Evolutionary conservation across 1,140 invertebrate species (phyloP).

Genomic region (Oryzaephilus surinamensis): DNA sequence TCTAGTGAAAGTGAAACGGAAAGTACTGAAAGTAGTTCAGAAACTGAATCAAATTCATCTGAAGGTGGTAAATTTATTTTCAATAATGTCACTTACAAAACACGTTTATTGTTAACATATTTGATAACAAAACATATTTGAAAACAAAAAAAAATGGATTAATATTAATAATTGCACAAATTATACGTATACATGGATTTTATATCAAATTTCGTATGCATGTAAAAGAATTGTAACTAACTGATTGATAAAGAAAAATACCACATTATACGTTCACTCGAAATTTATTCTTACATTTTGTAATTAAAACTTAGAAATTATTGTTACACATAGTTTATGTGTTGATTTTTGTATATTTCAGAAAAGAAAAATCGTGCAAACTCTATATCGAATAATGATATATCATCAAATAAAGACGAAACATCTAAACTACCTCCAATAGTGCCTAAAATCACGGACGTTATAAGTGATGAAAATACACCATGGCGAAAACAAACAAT

Average conservation of each 20-base stretch:
- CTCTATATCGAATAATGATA: slow-evolving; percentile 36
- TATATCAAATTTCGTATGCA: too few relatives aligned
- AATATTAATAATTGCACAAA: too few relatives aligned
- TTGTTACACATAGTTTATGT: neutral
- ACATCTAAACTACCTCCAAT: slow-evolving; percentile 37
- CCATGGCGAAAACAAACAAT: slow-evolving; percentile 49
- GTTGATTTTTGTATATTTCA: slow-evolving; percentile 24
- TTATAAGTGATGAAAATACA: slow-evolving; percentile 43
- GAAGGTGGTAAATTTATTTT: slow-evolving; percentile 27
- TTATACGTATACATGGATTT: too few relatives aligned
- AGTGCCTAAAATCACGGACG: slow-evolving; percentile 40
- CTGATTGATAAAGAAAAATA: too few relatives aligned
- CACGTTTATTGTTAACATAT: too few relatives aligned
- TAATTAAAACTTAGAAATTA: too few relatives aligned
- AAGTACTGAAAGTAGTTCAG: slow-evolving; percentile 25
- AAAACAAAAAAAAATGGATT: too few relatives aligned
- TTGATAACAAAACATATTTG: too few relatives aligned
- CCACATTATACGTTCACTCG: too few relatives aligned
- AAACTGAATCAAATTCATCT: slow-evolving; percentile 22
- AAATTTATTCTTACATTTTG: too few relatives aligned
- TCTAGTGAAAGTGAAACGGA: slow-evolving; percentile 33
- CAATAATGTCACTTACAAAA: too few relatives aligned
- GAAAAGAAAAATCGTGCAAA: slow-evolving; percentile 56
- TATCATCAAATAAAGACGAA: slow-evolving; percentile 11
- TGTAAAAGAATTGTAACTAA: too few relatives aligned